Percentiles rank a stretch among this genome's conserved stretches.
Conservation (phyloP, 2,113 vertebrate species). For the Vicugna pacos region DNA sequence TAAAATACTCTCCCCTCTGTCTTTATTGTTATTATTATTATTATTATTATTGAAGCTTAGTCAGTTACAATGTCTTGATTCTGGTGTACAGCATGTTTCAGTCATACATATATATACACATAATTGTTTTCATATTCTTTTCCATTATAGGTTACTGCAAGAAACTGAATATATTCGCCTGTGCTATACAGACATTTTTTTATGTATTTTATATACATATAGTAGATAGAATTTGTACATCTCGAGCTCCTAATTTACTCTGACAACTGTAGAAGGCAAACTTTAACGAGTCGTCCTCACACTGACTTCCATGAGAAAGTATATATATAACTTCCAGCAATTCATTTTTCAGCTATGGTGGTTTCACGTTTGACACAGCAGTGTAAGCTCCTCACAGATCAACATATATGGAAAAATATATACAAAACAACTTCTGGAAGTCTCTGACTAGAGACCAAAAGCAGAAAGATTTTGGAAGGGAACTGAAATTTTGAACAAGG, state of each 20-base stretch:
- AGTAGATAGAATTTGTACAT: too few species aligned
- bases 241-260: neutral
- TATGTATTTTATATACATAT: too few species aligned
- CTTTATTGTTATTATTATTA: neutral
- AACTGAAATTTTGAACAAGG: neutral
- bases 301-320: neutral
- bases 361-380: neutral
- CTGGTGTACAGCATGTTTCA: too few species aligned
- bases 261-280: neutral
- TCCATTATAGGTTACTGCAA: too few species aligned
- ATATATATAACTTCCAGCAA: neutral
- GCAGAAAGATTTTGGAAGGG: neutral
- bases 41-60: too few species aligned
- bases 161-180: too few species aligned
- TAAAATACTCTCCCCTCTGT: neutral
- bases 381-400: neutral
- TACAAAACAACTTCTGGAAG: neutral
- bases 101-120: too few species aligned
- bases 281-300: neutral
- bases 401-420: neutral
- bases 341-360: neutral
- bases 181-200: too few species aligned
- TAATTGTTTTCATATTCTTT: too few species aligned
- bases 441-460: neutral
- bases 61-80: too few species aligned